These are phyloP conservation scores for Neodon shergylaensis DNA, from an alignment of 2,113 vertebrate genomes.

Conservation along the genomic window DNA sequence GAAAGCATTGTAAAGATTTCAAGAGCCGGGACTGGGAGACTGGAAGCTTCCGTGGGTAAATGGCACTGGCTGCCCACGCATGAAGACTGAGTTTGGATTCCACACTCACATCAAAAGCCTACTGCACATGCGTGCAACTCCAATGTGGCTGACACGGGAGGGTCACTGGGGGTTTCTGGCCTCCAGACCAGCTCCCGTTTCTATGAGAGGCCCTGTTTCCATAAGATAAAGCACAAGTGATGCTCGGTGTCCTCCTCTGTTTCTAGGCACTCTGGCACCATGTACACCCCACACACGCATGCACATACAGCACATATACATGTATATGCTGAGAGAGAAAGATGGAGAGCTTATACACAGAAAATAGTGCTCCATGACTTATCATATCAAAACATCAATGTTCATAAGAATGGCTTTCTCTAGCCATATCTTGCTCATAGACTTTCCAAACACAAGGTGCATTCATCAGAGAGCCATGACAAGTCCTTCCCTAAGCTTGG, in stretches of 20 bases:
- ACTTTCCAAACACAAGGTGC: neutral
- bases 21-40: neutral
- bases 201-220: neutral
- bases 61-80: neutral
- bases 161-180: neutral
- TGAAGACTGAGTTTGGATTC: neutral
- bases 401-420: conserved; percentile 10
- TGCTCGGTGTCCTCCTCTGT: neutral
- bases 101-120: neutral
- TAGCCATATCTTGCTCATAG: neutral
- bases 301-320: neutral
- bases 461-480: neutral
- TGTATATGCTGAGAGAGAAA: neutral
- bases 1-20: neutral
- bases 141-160: too few species aligned
- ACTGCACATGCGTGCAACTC: neutral
- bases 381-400: neutral
- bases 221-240: neutral
- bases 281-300: neutral
- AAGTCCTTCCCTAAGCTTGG: neutral
- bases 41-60: neutral
- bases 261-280: neutral
- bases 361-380: neutral
- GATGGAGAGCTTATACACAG: neutral
- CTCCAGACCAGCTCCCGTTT: neutral